Percentiles rank a stretch among this genome's conserved stretches.
phyloP scores from a whole-genome alignment of 2,888 invertebrate species.

The Papilio protenor region DNA sequence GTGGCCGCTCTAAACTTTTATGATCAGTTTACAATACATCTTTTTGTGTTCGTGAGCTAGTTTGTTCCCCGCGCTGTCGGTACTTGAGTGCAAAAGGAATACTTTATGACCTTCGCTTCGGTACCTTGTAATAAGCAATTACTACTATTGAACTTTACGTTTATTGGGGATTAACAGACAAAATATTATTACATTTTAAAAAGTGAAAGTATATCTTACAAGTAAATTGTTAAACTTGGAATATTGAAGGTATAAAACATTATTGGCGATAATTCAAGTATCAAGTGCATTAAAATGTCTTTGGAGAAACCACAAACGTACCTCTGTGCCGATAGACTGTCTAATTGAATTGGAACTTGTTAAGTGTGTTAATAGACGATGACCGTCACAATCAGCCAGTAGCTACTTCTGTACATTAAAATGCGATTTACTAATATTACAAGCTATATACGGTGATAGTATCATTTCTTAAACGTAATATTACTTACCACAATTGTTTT shows the following conservation, averaged over 20 bases:
- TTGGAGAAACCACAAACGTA: conserved; percentile 54
- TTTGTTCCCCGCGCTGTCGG: conserved; percentile 55
- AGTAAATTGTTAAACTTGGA: conserved; percentile 47
- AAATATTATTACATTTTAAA: conserved; percentile 45
- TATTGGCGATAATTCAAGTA: conserved; percentile 44
- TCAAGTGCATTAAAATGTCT: conserved; percentile 48
- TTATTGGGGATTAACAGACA: conserved; percentile 38
- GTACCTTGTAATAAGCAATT: not conserved
- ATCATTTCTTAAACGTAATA: conserved; percentile 58
- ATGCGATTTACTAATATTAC: conserved; percentile 72
- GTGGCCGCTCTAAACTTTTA: conserved; percentile 66
- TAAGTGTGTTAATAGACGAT: conserved; percentile 69
- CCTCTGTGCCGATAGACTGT: conserved; percentile 48
- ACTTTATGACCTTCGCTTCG: conserved; percentile 27
- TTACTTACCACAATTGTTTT: conserved; percentile 23
- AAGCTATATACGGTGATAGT: conserved; percentile 66
- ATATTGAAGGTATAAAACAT: conserved; percentile 12
- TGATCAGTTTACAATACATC: conserved; percentile 63
- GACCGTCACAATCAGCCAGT: conserved; percentile 59
- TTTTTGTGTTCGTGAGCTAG: conserved; percentile 61
- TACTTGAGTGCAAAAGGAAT: conserved; percentile 1
- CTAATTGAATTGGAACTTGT: conserved; percentile 63
- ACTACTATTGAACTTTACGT: conserved; percentile 1
- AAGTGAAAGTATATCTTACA: conserved; percentile 35
- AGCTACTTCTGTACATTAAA: conserved; percentile 67